These are phyloP conservation scores for Sebastes hubbsi DNA, from an alignment of 2,797 vertebrate genomes.

Conservation along the genomic window DNA sequence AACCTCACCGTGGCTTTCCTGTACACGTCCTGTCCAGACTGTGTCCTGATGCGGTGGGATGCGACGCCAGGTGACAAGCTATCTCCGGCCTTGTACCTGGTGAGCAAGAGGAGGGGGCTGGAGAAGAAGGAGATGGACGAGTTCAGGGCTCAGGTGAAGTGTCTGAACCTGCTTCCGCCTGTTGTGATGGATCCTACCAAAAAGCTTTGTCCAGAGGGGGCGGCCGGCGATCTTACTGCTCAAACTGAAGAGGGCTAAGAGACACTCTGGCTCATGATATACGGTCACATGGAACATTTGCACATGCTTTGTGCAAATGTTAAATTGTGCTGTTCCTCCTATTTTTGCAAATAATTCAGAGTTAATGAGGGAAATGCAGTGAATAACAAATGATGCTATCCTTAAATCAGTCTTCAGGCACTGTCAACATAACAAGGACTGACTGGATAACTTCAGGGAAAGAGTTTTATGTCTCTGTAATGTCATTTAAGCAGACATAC, in stretches of 20 bases:
- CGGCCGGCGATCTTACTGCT: background rate
- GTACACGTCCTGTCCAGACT: constrained; percentile 21
- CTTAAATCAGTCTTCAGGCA: background rate
- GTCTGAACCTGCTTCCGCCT: constrained; percentile 8
- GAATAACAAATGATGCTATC: background rate
- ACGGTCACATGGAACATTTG: no score
- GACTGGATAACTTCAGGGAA: background rate
- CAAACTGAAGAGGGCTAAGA: background rate
- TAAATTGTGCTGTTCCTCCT: background rate
- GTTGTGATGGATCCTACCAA: constrained; percentile 7
- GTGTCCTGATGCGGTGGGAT: background rate
- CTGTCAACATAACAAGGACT: background rate
- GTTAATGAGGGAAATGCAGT: background rate
- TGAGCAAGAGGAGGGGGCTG: constrained; percentile 35
- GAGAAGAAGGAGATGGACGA: constrained; percentile 7
- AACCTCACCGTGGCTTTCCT: constrained; percentile 25
- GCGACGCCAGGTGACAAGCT: no score
- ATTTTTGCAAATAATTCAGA: background rate
- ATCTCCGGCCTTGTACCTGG: constrained; percentile 7
- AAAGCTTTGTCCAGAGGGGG: background rate
- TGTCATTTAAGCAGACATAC: background rate
- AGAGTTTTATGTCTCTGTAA: background rate
- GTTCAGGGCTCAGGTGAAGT: constrained; percentile 18
- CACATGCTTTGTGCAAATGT: background rate
- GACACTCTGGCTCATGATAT: background rate